phyloP scores from a whole-genome alignment of 1,140 invertebrate species.

The Saccostrea glomerata region DNA sequence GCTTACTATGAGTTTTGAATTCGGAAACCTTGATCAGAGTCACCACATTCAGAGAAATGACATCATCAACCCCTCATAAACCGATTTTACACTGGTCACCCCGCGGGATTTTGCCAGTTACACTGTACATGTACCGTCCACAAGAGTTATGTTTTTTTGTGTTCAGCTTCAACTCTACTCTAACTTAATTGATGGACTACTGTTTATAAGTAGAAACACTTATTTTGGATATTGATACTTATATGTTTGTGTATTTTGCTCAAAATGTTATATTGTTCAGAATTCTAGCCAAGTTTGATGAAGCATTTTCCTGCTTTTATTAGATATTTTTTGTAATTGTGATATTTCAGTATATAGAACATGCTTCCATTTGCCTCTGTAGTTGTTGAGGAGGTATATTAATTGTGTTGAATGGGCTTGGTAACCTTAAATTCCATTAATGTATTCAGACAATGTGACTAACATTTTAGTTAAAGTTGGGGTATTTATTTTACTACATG shows the following conservation, averaged over 20 bases:
- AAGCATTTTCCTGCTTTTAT: too few relatives aligned
- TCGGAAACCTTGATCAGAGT: conserved; percentile 60
- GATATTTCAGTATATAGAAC: too few relatives aligned
- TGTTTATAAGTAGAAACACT: not conserved
- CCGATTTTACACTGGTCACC: not conserved
- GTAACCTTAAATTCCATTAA: too few relatives aligned
- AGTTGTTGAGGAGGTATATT: too few relatives aligned
- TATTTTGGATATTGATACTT: not conserved
- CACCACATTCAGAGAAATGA: conserved; percentile 55
- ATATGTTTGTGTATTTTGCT: not conserved
- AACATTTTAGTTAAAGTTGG: not conserved
- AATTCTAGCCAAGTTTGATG: too few relatives aligned
- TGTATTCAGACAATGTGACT: too few relatives aligned
- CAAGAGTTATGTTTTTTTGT: not conserved
- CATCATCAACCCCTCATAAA: conserved; percentile 30
- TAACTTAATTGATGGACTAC: not conserved
- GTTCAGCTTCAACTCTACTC: not conserved
- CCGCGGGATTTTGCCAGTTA: not conserved
- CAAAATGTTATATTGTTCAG: not conserved
- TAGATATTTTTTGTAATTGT: too few relatives aligned
- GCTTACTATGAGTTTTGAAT: conserved; percentile 64
- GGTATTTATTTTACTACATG: not conserved
- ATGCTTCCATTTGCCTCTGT: too few relatives aligned
- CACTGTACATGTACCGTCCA: not conserved
- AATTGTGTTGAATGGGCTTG: too few relatives aligned